Base-by-base conservation (phyloP, 2,888 invertebrate species). In the Ephialtes manifestator region DNA sequence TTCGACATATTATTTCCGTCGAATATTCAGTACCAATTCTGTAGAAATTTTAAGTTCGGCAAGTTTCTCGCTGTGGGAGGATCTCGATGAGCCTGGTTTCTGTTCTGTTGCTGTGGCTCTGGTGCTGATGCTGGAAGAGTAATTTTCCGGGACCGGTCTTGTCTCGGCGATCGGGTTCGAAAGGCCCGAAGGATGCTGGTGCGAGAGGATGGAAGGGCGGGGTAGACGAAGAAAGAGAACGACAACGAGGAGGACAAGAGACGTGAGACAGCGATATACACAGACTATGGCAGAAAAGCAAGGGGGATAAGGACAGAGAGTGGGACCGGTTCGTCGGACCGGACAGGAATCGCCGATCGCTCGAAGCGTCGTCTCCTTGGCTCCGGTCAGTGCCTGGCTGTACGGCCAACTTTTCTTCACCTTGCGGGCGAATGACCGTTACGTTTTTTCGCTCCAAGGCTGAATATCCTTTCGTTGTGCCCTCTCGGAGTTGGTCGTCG, bases 401-500 rank as follows among this genome's bases (percentile, higher is more conserved):
- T 84, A 88, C 90, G 89, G 91, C 92, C 88, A 93, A 93, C 92
- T 93, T 93, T 93, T 92, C 93, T 93, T 92, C 92, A 91, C 92
- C 93, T 93, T 90, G 90, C 92, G 90, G 92, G 93, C 93, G 91
- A 93, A 92, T 91, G 93, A 93, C 93, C 93, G 93, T 92, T 92
- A 93, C 90, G 91, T 93, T 92, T 93, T 93, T 92, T 93, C 91
- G 89, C 89, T 91, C 86, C 92, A 92, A 92, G 92, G 92, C 89
- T 92, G 90, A 88, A 87, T 90, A 90, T 90, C 89, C 90, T 91
- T 90, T 91, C 91, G 87, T 90, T 89, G 86, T 86, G 88, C 88
- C 86, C 87, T 89, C 86, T 72, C 76, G 20, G 51, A 35, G 51
- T 58, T 65, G 60, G 48, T 79, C 75, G 65, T 72, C 43, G 71